Base-by-base conservation (phyloP, 2,113 vertebrate genomes). In the Cebus imitator region DNA sequence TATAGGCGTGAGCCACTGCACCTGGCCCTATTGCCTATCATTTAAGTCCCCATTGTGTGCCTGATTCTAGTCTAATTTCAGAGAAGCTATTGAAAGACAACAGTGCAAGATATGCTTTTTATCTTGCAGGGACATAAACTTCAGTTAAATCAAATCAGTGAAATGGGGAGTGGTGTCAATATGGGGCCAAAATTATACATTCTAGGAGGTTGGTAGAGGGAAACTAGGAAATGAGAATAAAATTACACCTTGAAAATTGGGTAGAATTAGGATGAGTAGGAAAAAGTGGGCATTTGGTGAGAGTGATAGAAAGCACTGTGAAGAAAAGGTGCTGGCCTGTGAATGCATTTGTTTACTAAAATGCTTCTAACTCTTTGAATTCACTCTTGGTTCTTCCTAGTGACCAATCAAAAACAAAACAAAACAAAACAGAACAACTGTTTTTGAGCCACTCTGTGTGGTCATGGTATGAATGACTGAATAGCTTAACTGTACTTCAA, bases 91-190 rank as follows among this genome's bases (percentile, higher is more conserved):
- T 90, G 85, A 92, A 45, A 45, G 1, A 76, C 14, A 73, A 6
- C 1, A 45, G 5, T 11, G 4, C 68, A 96, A 95, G 48, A 75
- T 72, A 27, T 13, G 14, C 32, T 91, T 66, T 78, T 85, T 57
- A 21, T 75, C 55, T 92, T 75, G 32, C 52, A 37, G 30, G 20
- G 14, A 82, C 8, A 87, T 86, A 64, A 14, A 58, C 27, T 92
- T 96, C 1, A 87, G 81, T 78, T 89, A 95, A 90, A 81, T 86
- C 48, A 94, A 84, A 52, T 35, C 48, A 85, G 70, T 61, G 52
- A 80, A 37, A 73, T 0, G 6, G 3, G 10, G 70, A 86, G 18
- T 66, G 30, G 11, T 82, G 35, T 61, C 57, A 50, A 12, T 75
- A 27, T n/a, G 13, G 12, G 30, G 64, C 25, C 45, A 83, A 86